Base-by-base conservation (phyloP, 2,113 vertebrate species). In the Salvelinus alpinus region DNA sequence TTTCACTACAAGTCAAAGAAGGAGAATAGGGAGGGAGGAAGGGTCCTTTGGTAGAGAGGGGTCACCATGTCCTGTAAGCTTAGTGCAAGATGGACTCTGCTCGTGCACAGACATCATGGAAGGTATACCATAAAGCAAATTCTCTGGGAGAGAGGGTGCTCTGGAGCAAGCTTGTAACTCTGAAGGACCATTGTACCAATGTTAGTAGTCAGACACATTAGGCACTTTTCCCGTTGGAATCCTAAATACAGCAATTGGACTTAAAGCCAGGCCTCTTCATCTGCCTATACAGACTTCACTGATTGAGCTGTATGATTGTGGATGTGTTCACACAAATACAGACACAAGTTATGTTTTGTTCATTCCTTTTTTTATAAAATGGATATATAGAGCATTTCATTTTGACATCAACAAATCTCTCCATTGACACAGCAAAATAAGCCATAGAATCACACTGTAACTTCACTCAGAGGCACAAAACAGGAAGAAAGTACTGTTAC, bases 401-500 rank as follows among this genome's bases (percentile, higher is more conserved):
- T 95, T 97, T 93, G 94, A 94, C 94, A 95, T 94, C 95, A 95
- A 96, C 95, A 94, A 93, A 97, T 93, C 92, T 95, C 92, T 95
- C 95, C 92, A 95, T 94, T 94, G 94, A 95, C 94, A 98, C 95
- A 96, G 93, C 92, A 95, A 95, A 95, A 95, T 90, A 96, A 95
- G 94, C 94, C 94, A 92, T 92, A 94, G 92, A 94, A 78, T 92
- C 94, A 93, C 91, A 92, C 87, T 88, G 75, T 92, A 95, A 92
- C 93, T 90, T 94, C 93, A 96, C 95, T 95, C 92, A 89, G 94
- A 98, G 96, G 96, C 96, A 96, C 95, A 95, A 89, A 97, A 96
- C 95, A 95, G 93, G 95, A 93, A 91, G 87, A 85, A 92, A 86
- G 87, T 86, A 93, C 92, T 89, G 91, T 92, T 91, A 94, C 91